Base-by-base conservation (phyloP, 1,140 invertebrate genomes). In the Scylla paramamosain region DNA sequence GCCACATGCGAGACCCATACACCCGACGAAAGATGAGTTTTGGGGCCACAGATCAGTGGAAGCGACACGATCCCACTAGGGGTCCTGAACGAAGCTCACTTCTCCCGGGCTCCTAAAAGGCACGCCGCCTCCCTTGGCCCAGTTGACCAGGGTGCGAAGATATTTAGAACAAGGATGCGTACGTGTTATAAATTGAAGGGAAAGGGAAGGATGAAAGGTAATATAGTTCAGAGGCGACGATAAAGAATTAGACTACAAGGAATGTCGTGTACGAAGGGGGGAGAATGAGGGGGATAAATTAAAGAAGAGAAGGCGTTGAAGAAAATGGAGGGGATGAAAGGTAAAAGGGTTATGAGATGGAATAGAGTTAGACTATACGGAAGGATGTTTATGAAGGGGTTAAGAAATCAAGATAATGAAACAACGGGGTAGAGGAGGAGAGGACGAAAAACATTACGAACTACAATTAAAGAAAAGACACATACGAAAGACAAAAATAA, bases 31-130 rank as follows among this genome's bases (percentile, higher is more conserved):
- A 7, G 67, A 77, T 77, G 67, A 77, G 67, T 77, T 77, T 77
- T n/a, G 67, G 67, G 67, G 67, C n/a, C 67, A n/a, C 67, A 77
- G 67, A 77, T 77, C 67, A 77, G 12, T 77, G 67, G 67, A 77
- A 77, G 67, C 67, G 67, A 77, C 67, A 77, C 67, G 67, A n/a
- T 77, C 67, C 25, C 67, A n/a, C 67, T 20, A n/a, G 67, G 67
- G 20, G 67, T 6, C 20, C 20, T 77, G 67, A 12, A 77, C 67
- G 67, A 25, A 7, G 67, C 67, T 59, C 52, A 12, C 52, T 59
- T 59, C 52, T 59, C 67, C 1, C n/a, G 67, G 20, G 25, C 67
- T 77, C 67, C 52, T 20, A 77, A 77, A n/a, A 20, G 67, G 67
- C 67, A 77, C 67, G 25, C 16, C 67, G 25, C 67, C 67, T 77